Conservation (phyloP, 1,140 invertebrate species). For the Danaus melanippus region DNA sequence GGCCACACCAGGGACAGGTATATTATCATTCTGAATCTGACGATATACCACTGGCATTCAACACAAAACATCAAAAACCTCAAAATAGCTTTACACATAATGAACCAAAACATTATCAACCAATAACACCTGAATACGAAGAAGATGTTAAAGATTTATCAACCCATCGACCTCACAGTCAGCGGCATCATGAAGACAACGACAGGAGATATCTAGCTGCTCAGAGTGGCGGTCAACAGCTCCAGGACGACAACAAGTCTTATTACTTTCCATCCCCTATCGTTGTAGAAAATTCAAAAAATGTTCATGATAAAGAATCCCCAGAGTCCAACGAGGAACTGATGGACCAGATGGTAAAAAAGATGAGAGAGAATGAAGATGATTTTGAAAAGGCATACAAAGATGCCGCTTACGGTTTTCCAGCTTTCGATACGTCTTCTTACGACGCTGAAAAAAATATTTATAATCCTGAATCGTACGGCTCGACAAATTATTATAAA, state of each 20-base stretch:
- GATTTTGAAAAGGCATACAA: constrained; percentile 66
- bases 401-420: constrained; percentile 59
- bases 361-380: constrained; percentile 59
- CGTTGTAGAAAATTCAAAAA: constrained; percentile 45
- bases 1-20: constrained; percentile 5
- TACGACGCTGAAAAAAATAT: constrained; percentile 49
- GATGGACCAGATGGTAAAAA: constrained; percentile 41
- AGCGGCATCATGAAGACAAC: constrained; percentile 30
- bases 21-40: constrained; percentile 3
- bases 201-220: constrained; percentile 18
- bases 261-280: constrained; percentile 25
- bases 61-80: neutral
- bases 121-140: constrained; percentile 40
- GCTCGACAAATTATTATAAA: constrained; percentile 30
- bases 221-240: constrained; percentile 15
- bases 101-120: constrained; percentile 25
- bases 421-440: constrained; percentile 37
- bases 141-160: constrained; percentile 40
- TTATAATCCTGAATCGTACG: constrained; percentile 54
- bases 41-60: no score
- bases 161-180: constrained; percentile 25
- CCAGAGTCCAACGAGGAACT: constrained; percentile 45
- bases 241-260: constrained; percentile 17
- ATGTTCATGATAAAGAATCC: constrained; percentile 48
- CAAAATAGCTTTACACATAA: constrained; percentile 11